Evolutionary conservation across 2,888 invertebrate genomes (phyloP), one percentile per base, ranked within the genome.

Genomic region (Heliconius ethilla): DNA sequence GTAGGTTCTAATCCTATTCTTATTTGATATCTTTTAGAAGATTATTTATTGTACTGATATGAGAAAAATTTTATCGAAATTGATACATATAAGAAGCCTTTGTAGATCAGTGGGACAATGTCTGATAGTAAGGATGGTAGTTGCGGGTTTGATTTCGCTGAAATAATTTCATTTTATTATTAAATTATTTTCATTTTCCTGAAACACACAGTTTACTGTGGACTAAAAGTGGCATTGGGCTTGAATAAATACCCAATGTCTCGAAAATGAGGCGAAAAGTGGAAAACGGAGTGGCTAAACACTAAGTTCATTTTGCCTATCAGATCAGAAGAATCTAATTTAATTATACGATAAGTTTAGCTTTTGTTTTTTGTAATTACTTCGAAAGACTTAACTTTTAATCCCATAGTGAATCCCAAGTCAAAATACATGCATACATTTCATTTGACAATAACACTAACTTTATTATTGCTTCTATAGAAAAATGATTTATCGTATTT

Each of bases 401-500:
- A 13, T 51, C 51, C 7, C 1, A 51, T 22, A 0, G 6, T 11
- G n/a, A 11, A 62, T 13, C 2, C 13, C 7, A 27, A 13, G 6
- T 13, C 6, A 4, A 63, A 27, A 63, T 27, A 27, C 3, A 3
- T 11, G 7, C 18, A 15, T 25, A 51, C 3, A 27, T 70, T 29
- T 27, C 0, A 55, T 51, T 51, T 51, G 51, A 18, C 22, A 51
- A 51, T 45, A 70, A 70, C 15, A 70, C 11, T 29, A 25, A n/a
- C 27, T 51, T 11, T 72, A 13, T 72, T 67, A 67, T 51, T 55
- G 29, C 51, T n/a, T 25, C 51, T 51, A 51, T n/a, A 33, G 65
- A 27, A 33, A 67, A 66, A 74, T 40, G 5, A 69, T 70, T 40
- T 45, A 59, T 73, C 65, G n/a, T 37, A 73, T 72, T 62, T 75